phyloP scores from a whole-genome alignment of 2,797 vertebrate species.

The Gallirallus australis region DNA sequence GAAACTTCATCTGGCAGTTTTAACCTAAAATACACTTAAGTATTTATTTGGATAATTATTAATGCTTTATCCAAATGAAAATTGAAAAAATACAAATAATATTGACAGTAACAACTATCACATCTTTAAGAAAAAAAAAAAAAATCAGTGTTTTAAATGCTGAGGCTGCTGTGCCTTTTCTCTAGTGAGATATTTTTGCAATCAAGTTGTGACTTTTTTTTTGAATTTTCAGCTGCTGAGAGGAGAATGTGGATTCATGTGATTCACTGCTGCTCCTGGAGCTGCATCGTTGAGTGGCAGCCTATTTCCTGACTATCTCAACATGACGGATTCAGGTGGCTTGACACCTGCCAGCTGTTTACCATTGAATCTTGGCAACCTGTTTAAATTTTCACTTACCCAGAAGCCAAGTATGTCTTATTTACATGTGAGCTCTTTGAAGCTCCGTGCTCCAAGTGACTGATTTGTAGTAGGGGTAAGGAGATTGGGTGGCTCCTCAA shows the following conservation, averaged over 20 bases:
- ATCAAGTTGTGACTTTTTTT: background rate
- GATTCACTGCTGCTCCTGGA: background rate
- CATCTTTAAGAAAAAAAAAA: too few species aligned
- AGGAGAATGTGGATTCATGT: background rate
- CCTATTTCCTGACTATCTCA: background rate
- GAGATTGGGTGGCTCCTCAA: background rate
- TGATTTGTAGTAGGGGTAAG: background rate
- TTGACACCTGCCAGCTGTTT: background rate
- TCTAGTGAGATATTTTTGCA: too few species aligned
- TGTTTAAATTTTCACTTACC: background rate
- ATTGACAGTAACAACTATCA: too few species aligned
- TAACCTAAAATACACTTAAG: too few species aligned
- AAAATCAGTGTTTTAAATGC: too few species aligned
- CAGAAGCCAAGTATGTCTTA: background rate
- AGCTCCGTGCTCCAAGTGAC: background rate
- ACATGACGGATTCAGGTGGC: background rate
- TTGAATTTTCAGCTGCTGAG: background rate
- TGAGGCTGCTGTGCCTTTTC: too few species aligned
- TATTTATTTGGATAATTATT: too few species aligned
- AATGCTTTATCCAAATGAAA: too few species aligned
- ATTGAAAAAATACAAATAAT: too few species aligned
- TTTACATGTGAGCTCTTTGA: background rate
- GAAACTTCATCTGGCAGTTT: too few species aligned
- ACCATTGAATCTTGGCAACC: background rate
- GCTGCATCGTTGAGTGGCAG: background rate